Conservation (phyloP, 2,113 vertebrate genomes). For the Amblyopsis rosae region DNA sequence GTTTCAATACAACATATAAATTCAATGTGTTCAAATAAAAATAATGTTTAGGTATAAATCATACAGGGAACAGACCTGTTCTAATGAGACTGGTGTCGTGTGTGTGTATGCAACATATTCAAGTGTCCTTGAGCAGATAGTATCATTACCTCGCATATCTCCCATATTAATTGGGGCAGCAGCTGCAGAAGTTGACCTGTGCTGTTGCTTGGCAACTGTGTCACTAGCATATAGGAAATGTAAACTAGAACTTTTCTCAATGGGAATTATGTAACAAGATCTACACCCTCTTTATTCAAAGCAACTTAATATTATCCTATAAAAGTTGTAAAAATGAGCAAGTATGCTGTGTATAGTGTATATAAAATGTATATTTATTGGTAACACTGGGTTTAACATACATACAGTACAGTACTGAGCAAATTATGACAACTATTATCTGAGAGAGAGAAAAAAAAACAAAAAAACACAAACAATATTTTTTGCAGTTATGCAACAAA, state of each 20-base stretch:
- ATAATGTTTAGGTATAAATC: slow-evolving; percentile 43
- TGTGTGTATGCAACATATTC: slow-evolving; percentile 28
- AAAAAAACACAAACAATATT: slow-evolving; percentile 28
- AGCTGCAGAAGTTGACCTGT: slow-evolving; percentile 63
- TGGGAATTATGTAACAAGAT: slow-evolving; percentile 35
- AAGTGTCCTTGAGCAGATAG: slow-evolving; percentile 61
- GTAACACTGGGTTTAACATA: slow-evolving; percentile 39
- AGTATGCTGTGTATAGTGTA: slow-evolving; percentile 20
- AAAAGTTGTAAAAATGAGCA: slow-evolving; percentile 9
- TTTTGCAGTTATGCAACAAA: slow-evolving; percentile 29
- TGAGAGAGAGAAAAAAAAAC: slow-evolving; percentile 33
- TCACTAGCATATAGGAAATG: slow-evolving; percentile 42
- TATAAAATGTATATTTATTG: slow-evolving; percentile 66
- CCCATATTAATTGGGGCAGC: slow-evolving; percentile 68
- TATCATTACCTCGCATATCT: slow-evolving; percentile 63
- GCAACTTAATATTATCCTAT: neutral
- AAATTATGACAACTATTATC: slow-evolving; percentile 37
- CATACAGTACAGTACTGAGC: slow-evolving; percentile 33
- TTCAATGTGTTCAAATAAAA: neutral
- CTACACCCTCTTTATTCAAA: slow-evolving; percentile 17
- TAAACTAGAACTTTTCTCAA: slow-evolving; percentile 42
- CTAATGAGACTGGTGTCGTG: slow-evolving; percentile 31
- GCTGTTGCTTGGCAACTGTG: slow-evolving; percentile 72
- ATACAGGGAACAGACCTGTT: slow-evolving; percentile 16
- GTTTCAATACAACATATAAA: too few relatives aligned